Percentiles rank a stretch among this genome's conserved stretches.
phyloP scores from a whole-genome alignment of 2,797 vertebrate genomes.

The Ara ararauna region DNA sequence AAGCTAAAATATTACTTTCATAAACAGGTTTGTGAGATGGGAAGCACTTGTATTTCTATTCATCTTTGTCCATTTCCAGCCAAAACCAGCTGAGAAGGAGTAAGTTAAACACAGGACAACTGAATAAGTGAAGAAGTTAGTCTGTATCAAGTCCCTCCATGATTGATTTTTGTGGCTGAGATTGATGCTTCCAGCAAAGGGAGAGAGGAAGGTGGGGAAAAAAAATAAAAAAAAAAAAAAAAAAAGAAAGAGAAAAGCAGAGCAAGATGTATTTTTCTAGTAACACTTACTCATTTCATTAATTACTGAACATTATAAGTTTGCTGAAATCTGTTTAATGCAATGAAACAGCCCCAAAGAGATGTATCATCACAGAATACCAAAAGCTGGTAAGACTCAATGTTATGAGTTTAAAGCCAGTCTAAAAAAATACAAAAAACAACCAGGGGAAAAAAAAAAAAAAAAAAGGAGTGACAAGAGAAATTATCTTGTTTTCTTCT shows the following conservation, averaged over 20 bases:
- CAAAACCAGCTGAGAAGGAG: neutral
- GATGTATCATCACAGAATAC: neutral
- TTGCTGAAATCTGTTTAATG: neutral
- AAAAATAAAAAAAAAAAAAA: neutral
- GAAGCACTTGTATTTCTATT: neutral
- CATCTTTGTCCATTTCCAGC: neutral
- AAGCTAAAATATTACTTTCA: neutral
- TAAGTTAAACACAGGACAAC: neutral
- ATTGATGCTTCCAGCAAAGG: neutral
- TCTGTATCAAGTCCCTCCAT: neutral
- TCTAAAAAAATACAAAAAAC: neutral
- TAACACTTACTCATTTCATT: neutral
- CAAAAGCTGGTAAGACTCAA: neutral
- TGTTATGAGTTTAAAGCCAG: neutral
- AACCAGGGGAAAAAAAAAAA: accelerated
- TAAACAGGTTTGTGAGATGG: neutral
- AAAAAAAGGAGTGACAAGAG: neutral
- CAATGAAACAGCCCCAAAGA: neutral
- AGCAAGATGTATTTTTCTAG: neutral
- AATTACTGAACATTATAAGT: neutral
- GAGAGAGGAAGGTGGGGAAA: accelerated
- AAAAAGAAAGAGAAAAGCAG: neutral
- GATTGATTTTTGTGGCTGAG: neutral
- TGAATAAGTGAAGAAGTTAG: neutral
- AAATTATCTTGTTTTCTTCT: neutral